Base-by-base conservation (phyloP, 2,113 vertebrate genomes). In the Marmota monax region DNA sequence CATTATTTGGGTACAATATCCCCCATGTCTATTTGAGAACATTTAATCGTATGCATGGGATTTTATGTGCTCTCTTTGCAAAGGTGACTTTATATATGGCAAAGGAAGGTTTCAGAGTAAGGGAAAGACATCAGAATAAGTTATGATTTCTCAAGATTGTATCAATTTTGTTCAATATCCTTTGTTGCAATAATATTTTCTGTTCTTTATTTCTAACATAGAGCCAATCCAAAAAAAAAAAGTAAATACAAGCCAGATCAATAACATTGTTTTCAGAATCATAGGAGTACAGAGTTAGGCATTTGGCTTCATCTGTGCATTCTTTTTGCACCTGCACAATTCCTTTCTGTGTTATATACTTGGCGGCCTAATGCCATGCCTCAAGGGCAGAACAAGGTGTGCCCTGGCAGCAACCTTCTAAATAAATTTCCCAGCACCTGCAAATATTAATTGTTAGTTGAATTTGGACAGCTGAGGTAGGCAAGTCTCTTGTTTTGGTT, bases 401-500 rank as follows among this genome's bases (percentile, higher is more conserved):
- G 61, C 61, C 88, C 88, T 72, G 82, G 95, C 69, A 97, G 23
- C 42, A 72, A 37, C 51, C 1, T 16, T 23, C 69, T 95, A 92
- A 86, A 73, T 83, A 95, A 88, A 97, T 91, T 96, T 79, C 23
- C 73, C 45, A 96, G 63, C 88, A 96, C 88, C 95, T 97, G 94
- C 92, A 96, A 90, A 86, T 93, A 94, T 92, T 90, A 96, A 96
- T 92, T 97, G 86, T 92, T 88, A 72, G 92, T 83, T 17, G 12
- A 92, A 96, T 97, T 96, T 96, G 84, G 90, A 95, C 94, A 97
- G 96, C 96, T 97, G 96, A 88, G 34, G 27, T 85, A 95, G n/a
- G 72, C 63, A 94, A 83, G 63, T 13, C 4, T 20, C 92, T 70
- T 72, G 20, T 89, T 23, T 4, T 61, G 4, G 1, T 16, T 22